A percentile compares a stretch with the other conserved stretches of the same genome.
phyloP scores from a whole-genome alignment of 2,797 vertebrate genomes.

The Sebastes umbrosus region DNA sequence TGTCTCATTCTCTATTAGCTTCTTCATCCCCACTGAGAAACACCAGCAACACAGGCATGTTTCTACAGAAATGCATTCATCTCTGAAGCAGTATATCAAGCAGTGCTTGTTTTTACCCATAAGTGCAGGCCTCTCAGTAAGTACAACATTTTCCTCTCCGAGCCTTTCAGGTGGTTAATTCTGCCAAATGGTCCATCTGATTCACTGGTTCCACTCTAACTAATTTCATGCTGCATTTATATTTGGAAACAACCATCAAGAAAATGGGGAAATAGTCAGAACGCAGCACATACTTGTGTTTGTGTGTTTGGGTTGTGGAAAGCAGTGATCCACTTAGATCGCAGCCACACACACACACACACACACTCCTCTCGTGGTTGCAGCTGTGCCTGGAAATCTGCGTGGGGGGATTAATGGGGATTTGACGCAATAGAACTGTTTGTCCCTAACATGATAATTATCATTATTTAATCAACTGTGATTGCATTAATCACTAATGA shows the following conservation, averaged over 20 bases:
- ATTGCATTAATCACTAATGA: constrained; percentile 48
- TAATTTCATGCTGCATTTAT: constrained; percentile 39
- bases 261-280: constrained; percentile 7
- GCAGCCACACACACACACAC: background rate
- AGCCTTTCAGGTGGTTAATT: constrained; percentile 34
- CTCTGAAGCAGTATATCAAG: background rate
- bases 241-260: constrained; percentile 29
- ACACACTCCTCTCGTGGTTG: constrained; percentile 4
- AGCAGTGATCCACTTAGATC: constrained; percentile 19
- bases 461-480: constrained; percentile 60
- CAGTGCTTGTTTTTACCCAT: constrained; percentile 12
- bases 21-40: constrained; percentile 20
- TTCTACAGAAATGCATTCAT: constrained; percentile 9
- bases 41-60: background rate
- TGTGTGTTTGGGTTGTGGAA: constrained; percentile 12
- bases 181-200: constrained; percentile 12
- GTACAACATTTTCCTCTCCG: background rate
- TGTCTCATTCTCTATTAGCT: constrained; percentile 35
- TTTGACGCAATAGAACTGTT: constrained; percentile 40
- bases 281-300: background rate
- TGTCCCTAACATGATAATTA: constrained; percentile 47
- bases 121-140: constrained; percentile 16
- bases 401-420: constrained; percentile 39
- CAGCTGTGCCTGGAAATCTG: constrained; percentile 51
- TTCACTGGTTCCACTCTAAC: constrained; percentile 21